Evolutionary conservation across 2,888 invertebrate species (phyloP).

Genomic region (Lepidochitona cinerea): DNA sequence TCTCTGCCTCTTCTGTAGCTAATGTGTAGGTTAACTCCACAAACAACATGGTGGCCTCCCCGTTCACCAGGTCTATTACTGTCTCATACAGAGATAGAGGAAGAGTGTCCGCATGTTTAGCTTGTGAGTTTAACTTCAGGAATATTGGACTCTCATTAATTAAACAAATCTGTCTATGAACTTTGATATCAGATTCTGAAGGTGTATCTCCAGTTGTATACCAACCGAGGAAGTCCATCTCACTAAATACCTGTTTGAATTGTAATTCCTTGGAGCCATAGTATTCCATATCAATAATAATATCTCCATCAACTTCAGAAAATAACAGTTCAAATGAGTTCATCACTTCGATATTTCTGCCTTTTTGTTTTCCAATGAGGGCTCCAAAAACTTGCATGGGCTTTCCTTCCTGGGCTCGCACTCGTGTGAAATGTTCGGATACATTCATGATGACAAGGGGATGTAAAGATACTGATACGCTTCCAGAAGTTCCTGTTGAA

Average conservation of each 20-base stretch:
- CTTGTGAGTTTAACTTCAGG: conserved; percentile 91
- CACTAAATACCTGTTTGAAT: conserved; percentile 98
- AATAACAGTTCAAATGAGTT: conserved; percentile 97
- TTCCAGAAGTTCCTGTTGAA: conserved; percentile 87
- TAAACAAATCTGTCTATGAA: conserved; percentile 95
- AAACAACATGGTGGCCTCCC: conserved; percentile 94
- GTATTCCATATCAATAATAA: conserved; percentile 92
- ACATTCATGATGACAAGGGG: conserved; percentile 99
- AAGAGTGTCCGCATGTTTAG: conserved; percentile 83
- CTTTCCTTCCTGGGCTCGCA: conserved; percentile 92
- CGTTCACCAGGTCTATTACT: conserved; percentile 91
- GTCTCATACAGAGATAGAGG: conserved; percentile 95
- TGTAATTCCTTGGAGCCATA: conserved; percentile 96
- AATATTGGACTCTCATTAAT: conserved; percentile 97
- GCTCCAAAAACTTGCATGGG: conserved; percentile 94
- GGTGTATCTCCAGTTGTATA: conserved; percentile 94
- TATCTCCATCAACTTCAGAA: conserved; percentile 80
- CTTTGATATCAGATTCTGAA: conserved; percentile 87
- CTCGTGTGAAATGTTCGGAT: conserved; percentile 98
- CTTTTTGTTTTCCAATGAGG: conserved; percentile 96
- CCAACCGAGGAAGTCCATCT: conserved; percentile 98
- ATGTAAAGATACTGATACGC: conserved; percentile 93
- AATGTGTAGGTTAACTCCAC: conserved; percentile 93
- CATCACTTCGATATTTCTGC: conserved; percentile 97
- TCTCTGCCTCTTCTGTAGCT: conserved; percentile 97